A percentile compares a stretch with the other conserved stretches of the same genome.
Evolutionary conservation across 2,797 vertebrate genomes (phyloP).

Genomic region (Acanthurus leucopareius): DNA sequence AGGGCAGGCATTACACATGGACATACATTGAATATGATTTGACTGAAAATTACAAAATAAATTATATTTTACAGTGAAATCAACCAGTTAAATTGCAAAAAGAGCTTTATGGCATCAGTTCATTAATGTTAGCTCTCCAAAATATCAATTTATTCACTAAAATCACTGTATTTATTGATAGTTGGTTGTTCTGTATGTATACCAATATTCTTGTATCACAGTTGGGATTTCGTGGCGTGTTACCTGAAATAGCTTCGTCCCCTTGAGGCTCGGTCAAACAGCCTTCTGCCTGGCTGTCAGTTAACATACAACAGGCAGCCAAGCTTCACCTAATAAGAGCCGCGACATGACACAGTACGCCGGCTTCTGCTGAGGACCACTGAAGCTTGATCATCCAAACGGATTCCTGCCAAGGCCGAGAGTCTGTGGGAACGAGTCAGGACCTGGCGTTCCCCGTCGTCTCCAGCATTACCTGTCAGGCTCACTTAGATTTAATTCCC

Average conservation of each 20-base stretch:
- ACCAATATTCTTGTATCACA: constrained; percentile 16
- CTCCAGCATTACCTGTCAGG: constrained; percentile 40
- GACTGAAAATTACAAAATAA: background rate
- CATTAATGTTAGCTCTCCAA: background rate
- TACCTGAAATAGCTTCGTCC: constrained; percentile 28
- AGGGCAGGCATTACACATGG: background rate
- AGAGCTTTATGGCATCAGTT: background rate
- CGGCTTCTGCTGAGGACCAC: constrained; percentile 32
- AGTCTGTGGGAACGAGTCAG: constrained; percentile 31
- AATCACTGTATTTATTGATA: constrained; percentile 9
- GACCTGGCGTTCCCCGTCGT: constrained; percentile 37
- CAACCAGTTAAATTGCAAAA: background rate
- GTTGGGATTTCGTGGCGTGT: constrained; percentile 23
- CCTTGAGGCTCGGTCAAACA: background rate
- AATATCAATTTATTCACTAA: background rate
- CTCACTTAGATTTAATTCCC: constrained; percentile 39
- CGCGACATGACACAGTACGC: constrained; percentile 41
- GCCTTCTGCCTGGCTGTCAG: constrained; percentile 39
- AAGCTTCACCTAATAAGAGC: constrained; percentile 46
- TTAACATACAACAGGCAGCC: constrained; percentile 56
- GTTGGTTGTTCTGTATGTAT: background rate
- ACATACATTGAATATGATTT: background rate
- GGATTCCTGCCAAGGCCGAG: constrained; percentile 58
- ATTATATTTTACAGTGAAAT: background rate
- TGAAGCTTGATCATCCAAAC: constrained; percentile 53